These are phyloP conservation scores for Dryadula phaetusa DNA, from an alignment of 2,888 invertebrate species.

Conservation along the genomic window DNA sequence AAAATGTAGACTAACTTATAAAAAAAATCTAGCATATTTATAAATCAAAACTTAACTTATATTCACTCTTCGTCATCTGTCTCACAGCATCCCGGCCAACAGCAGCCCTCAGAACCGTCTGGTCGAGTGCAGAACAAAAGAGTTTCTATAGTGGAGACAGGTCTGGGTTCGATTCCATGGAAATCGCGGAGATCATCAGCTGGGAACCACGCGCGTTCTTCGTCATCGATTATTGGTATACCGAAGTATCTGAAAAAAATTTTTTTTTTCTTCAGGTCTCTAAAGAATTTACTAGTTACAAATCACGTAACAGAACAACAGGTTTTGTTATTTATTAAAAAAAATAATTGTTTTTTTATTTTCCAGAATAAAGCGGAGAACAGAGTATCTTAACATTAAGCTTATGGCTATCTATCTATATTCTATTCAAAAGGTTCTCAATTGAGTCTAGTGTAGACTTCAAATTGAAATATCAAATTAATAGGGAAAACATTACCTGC, in stretches of 20 bases:
- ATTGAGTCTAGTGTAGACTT: too few species aligned
- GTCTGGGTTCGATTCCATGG: conserved; percentile 91
- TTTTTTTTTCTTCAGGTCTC: neutral
- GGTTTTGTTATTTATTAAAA: too few species aligned
- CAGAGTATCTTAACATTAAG: too few species aligned
- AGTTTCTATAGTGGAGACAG: conserved; percentile 90
- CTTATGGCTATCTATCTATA: too few species aligned
- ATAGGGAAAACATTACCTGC: conserved; percentile 84
- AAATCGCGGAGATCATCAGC: conserved; percentile 94
- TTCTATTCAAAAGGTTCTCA: too few species aligned
- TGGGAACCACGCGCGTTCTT: conserved; percentile 97
- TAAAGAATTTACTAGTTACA: too few species aligned
- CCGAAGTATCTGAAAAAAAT: conserved; percentile 88
- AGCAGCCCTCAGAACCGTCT: conserved; percentile 92
- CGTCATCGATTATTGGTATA: conserved; percentile 92
- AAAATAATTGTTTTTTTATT: too few species aligned
- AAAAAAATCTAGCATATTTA: neutral
- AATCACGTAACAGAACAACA: too few species aligned
- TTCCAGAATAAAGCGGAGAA: too few species aligned
- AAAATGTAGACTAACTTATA: too few species aligned
- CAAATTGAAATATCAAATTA: neutral
- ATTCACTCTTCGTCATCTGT: conserved; percentile 76
- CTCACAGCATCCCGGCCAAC: conserved; percentile 87
- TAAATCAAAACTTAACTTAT: neutral
- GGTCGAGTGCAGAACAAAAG: conserved; percentile 92